Percentiles rank a stretch among this genome's conserved stretches.
Evolutionary conservation across 1,140 invertebrate species (phyloP).

Genomic region (Caenorhabditis remanei): DNA sequence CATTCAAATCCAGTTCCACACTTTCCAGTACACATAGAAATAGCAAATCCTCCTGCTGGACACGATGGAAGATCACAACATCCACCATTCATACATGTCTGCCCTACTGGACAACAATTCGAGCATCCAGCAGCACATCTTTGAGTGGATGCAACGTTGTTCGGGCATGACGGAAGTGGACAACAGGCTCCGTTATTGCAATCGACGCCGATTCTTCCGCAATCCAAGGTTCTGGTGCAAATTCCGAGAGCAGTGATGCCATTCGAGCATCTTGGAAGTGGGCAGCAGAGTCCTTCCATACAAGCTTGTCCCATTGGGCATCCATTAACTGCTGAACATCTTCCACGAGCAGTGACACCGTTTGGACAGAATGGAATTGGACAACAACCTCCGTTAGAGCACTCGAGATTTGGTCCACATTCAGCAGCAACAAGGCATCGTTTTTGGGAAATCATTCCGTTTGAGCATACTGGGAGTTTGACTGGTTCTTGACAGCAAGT

Average conservation of each 20-base stretch:
- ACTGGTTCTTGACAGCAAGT: conserved; percentile 63
- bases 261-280: conserved; percentile 64
- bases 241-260: conserved; percentile 63
- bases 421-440: conserved; percentile 59
- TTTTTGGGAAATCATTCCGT: conserved; percentile 65
- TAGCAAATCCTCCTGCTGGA: conserved; percentile 61
- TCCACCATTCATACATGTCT: conserved; percentile 68
- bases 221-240: conserved; percentile 70
- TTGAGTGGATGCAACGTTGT: conserved; percentile 59
- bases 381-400: conserved; percentile 75
- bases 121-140: conserved; percentile 59
- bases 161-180: conserved; percentile 67
- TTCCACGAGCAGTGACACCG: conserved; percentile 67
- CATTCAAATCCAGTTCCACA: conserved; percentile 64
- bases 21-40: conserved; percentile 55
- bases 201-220: conserved; percentile 69
- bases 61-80: conserved; percentile 71
- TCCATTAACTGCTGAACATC: conserved; percentile 32
- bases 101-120: conserved; percentile 63
- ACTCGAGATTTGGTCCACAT: conserved; percentile 71
- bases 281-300: conserved; percentile 67
- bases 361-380: conserved; percentile 74
- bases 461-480: conserved; percentile 70
- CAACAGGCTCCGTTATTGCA: conserved; percentile 72
- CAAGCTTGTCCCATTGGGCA: conserved; percentile 61